Percentiles rank a stretch among this genome's conserved stretches.
phyloP scores from a whole-genome alignment of 2,113 vertebrate genomes.

The Petaurus breviceps region DNA sequence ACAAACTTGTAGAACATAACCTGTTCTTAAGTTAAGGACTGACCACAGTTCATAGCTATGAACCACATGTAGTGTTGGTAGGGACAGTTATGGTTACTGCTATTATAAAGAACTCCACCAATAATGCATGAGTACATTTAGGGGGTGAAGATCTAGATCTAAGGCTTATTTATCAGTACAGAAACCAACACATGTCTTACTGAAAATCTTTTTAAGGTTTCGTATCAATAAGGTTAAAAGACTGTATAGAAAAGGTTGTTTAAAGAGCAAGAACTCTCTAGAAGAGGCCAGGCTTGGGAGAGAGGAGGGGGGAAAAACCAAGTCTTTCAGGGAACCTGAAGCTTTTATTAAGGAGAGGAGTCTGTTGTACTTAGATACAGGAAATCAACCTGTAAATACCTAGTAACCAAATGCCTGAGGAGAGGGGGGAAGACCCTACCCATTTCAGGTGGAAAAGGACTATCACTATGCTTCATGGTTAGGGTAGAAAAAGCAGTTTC shows the following conservation, averaged over 20 bases:
- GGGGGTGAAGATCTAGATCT: no score
- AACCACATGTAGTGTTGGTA: neutral
- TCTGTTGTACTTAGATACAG: neutral
- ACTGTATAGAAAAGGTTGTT: conserved; percentile 4
- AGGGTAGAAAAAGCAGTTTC: neutral
- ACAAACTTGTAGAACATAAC: neutral
- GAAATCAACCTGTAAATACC: conserved; percentile 30
- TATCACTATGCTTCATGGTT: neutral
- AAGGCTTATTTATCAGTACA: neutral
- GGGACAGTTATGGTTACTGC: neutral
- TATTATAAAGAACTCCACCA: neutral
- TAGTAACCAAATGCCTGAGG: neutral
- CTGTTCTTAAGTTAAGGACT: neutral
- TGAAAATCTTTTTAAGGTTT: neutral
- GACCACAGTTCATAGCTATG: neutral
- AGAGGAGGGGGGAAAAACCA: conserved; percentile 8
- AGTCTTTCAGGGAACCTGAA: neutral
- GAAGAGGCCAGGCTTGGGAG: conserved; percentile 11
- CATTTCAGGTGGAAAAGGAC: neutral
- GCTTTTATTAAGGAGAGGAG: conserved; percentile 7
- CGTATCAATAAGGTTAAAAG: neutral
- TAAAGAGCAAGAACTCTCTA: neutral
- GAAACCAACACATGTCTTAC: neutral
- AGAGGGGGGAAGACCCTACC: neutral
- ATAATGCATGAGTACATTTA: neutral